Base-by-base conservation (phyloP, 2,113 vertebrate genomes). In the Athene noctua region DNA sequence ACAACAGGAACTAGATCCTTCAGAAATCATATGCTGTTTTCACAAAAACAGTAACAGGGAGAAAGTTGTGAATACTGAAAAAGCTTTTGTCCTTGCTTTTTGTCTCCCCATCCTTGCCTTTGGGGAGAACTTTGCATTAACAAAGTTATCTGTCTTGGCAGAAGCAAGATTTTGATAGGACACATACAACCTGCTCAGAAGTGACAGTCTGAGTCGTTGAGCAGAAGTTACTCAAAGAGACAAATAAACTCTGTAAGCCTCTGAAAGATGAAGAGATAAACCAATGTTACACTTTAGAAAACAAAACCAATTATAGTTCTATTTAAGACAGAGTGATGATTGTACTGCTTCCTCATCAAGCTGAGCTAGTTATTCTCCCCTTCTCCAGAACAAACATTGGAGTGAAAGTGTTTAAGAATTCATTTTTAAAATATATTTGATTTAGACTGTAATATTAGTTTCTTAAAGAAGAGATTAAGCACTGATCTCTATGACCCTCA, bases 311-410 rank as follows among this genome's bases (percentile, higher is more conserved):
- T 22, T 70, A 2, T 3, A 62, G 26, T 66, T 68, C 36, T 61
- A 4, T 67, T 51, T 49, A 51, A 78, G 40, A 57, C 12, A 82
- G 11, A 49, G 5, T 25, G 20, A 66, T n/a, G 13, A 19, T 29
- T 5, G 2, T 40, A 25, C 30, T 74, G 2, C 29, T 86, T 87
- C 6, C 9, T 63, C 8, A 63, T 83, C 47, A 87, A 58, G 11
- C 1, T 36, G 9, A 63, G 18, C 3, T 72, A n/a, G 15, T 75
- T 77, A 8, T 93, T 81, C 40, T 63, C 8, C 3, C 5, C 6
- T 67, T 58, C 2, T 11, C 38, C 6, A 61, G 11, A 5, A 22
- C 11, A 83, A 87, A 46, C 0, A 1, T 1, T 42, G 16, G 30
- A 61, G 11, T 58, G 6, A 36, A 2, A 57, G 1, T 42, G 71